phyloP scores from a whole-genome alignment of 2,113 vertebrate species.

The Rhynchomys soricoides region DNA sequence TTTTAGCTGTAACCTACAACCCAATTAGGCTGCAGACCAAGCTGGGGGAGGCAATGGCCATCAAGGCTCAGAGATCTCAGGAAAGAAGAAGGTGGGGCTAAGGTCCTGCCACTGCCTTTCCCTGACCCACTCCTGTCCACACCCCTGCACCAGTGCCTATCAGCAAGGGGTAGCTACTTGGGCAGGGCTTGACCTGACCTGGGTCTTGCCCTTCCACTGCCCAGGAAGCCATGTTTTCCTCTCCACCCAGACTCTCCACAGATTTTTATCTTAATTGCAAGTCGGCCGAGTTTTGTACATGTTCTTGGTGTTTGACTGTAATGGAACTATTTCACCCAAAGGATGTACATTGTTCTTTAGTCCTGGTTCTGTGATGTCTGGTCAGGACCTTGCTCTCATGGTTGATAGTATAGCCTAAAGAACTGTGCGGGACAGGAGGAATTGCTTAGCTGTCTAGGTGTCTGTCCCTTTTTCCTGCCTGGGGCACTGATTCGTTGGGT shows the following conservation, averaged over 20 bases:
- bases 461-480: background rate
- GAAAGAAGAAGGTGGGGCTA: background rate
- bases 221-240: background rate
- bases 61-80: conserved; percentile 18
- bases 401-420: conserved; percentile 57
- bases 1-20: background rate
- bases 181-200: conserved; percentile 27
- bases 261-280: conserved; percentile 85
- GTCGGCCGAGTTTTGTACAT: conserved; percentile 89
- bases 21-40: conserved; percentile 7
- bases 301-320: conserved; percentile 92
- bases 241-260: conserved; percentile 59
- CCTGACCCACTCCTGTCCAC: background rate
- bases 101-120: background rate
- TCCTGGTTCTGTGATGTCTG: conserved; percentile 86
- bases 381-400: conserved; percentile 81
- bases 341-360: conserved; percentile 90
- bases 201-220: background rate
- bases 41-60: background rate
- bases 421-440: conserved; percentile 59
- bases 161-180: background rate
- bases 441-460: background rate
- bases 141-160: background rate
- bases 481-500: background rate
- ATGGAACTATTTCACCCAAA: conserved; percentile 88